Evolutionary conservation across 2,888 invertebrate genomes (phyloP).

Genomic region (Cantharis rustica): DNA sequence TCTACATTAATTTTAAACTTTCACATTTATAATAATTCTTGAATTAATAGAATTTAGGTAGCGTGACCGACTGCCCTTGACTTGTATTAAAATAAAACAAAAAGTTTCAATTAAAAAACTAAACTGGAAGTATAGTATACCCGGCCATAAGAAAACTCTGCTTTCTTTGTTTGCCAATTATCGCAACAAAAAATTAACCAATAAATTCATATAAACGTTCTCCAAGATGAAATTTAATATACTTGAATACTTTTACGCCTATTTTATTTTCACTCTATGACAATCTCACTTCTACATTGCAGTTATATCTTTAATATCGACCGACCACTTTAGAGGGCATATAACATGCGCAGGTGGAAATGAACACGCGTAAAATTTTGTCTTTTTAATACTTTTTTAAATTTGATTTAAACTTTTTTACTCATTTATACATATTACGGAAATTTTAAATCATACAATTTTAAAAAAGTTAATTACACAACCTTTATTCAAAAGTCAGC

Average conservation of each 20-base stretch:
- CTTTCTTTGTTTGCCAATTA: background rate
- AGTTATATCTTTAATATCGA: constrained; percentile 39
- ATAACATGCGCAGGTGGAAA: constrained; percentile 39
- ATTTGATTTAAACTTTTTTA: background rate
- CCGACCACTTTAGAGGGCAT: constrained; percentile 34
- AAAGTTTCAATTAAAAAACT: background rate
- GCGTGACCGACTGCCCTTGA: constrained; percentile 18
- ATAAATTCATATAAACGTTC: background rate
- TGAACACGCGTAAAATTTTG: constrained; percentile 34
- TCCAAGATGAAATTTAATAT: background rate
- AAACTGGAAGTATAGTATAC: background rate
- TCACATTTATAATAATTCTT: background rate
- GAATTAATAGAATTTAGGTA: background rate
- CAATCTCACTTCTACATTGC: constrained; percentile 25
- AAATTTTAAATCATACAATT: background rate
- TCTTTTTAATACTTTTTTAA: background rate
- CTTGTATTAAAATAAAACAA: constrained; percentile 9
- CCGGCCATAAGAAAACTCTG: background rate
- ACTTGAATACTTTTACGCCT: constrained; percentile 2
- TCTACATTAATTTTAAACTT: constrained; percentile 10
- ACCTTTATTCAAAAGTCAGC: background rate
- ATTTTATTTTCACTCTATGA: constrained; percentile 23
- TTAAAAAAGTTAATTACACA: background rate
- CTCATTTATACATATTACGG: background rate
- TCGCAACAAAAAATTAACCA: background rate